These are phyloP conservation scores for Aporophyla lueneburgensis DNA, from an alignment of 2,888 invertebrate species.

Conservation along the genomic window DNA sequence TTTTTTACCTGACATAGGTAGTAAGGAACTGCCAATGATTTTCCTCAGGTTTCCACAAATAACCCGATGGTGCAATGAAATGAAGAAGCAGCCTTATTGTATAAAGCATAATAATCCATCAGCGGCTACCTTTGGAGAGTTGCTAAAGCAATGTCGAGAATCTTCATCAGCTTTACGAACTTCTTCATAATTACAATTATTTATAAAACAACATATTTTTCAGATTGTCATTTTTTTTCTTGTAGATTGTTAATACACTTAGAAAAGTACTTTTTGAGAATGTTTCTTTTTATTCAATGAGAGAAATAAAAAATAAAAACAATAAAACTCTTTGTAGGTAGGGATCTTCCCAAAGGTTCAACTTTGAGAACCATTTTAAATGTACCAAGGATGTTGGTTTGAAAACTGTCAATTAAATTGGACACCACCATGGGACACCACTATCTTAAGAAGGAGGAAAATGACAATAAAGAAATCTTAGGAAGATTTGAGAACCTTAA, in stretches of 20 bases:
- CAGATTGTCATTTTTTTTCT: background rate
- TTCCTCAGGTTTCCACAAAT: slow-evolving; percentile 77
- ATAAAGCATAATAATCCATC: slow-evolving; percentile 71
- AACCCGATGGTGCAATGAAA: slow-evolving; percentile 74
- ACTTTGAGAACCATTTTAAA: background rate
- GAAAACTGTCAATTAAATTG: background rate
- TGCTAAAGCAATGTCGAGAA: slow-evolving; percentile 33
- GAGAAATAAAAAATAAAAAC: no score
- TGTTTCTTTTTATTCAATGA: no score
- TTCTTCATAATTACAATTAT: no score
- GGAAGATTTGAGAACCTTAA: background rate
- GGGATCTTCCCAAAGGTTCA: no score
- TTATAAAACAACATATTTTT: no score
- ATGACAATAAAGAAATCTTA: background rate
- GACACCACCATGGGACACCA: background rate
- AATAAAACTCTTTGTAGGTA: background rate
- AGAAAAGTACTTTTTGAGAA: no score
- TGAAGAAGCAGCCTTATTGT: slow-evolving; percentile 74
- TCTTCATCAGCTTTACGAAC: slow-evolving; percentile 12
- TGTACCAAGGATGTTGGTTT: background rate
- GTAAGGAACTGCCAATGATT: background rate
- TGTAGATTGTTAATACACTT: no score
- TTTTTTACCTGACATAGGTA: no score
- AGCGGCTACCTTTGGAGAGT: slow-evolving; percentile 49
- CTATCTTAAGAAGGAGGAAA: background rate